phyloP scores from a whole-genome alignment of 2,113 vertebrate genomes.

The Engystomops pustulosus region DNA sequence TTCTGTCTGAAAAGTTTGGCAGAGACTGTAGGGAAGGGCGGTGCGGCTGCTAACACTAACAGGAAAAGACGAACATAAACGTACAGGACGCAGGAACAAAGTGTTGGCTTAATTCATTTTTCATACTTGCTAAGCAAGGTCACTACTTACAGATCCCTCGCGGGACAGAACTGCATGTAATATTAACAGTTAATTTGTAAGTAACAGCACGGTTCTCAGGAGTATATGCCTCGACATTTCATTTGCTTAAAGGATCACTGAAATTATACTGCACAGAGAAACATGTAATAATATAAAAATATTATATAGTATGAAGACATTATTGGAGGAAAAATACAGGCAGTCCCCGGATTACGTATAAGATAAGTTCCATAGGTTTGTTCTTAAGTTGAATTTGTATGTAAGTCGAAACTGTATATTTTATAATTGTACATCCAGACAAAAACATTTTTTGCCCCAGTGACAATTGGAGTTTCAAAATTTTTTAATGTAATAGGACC shows the following conservation, averaged over 20 bases:
- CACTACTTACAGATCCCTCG: background rate
- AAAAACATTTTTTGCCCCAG: no score
- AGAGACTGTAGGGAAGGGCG: background rate
- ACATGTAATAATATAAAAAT: background rate
- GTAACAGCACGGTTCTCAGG: background rate
- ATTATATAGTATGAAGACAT: no score
- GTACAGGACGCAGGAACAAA: conserved; percentile 23
- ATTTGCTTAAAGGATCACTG: background rate
- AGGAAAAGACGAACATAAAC: conserved; percentile 50
- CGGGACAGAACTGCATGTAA: conserved; percentile 6
- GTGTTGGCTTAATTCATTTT: conserved; percentile 35
- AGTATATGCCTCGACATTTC: background rate
- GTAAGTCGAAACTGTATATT: no score
- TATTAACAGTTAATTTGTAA: conserved; percentile 36
- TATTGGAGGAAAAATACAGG: no score
- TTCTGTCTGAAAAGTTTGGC: conserved; percentile 1
- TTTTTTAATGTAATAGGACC: no score
- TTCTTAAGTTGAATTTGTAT: no score
- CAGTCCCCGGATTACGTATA: no score
- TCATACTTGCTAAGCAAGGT: conserved; percentile 40
- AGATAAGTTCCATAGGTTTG: no score
- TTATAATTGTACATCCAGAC: no score
- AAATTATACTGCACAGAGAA: background rate
- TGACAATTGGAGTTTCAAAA: no score
- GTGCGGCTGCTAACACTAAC: conserved; percentile 42